Evolutionary conservation across 2,113 vertebrate genomes (phyloP), one percentile per base, ranked within the genome.

Genomic region (Oceanodroma tethys): DNA sequence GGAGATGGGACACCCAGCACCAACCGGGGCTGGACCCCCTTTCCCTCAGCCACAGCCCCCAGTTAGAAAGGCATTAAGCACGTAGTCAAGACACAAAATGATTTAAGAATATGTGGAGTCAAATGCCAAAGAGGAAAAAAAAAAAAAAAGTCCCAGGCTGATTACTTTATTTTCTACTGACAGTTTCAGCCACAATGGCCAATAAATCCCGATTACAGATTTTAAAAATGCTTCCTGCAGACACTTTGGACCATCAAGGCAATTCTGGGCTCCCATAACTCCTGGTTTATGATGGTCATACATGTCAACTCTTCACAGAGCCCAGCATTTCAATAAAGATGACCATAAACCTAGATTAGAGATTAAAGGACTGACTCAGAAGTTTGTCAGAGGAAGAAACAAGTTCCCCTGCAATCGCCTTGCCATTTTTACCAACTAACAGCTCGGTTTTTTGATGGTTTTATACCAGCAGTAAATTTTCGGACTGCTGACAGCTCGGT

Each of bases 81-180:
- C 0, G 0, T 4, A 48, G 42, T 40, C 58, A 78, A 79, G 70
- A 48, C 42, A 27, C 17, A 6, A 19, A 38, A 63, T 25, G 55
- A 59, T 73, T 92, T 83, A 83, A 59, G 63, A 80, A 43, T 81
- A 70, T 1, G 21, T n/a, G 45, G 58, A 96, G 45, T 82, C 89
- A 72, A 79, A 93, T 55, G 65, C 52, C 4, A 10, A 95, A 59
- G 47, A 20, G 26, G 27, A 19, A 40, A 22, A 29, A 50, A n/a
- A 50, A n/a, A n/a, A n/a, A n/a, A 80, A 81, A 71, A 80, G n/a
- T 90, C 93, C 74, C 1, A 1, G 71, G 42, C 66, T 95, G 91
- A 96, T 97, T 91, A 97, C 96, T 97, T 97, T 95, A 97, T 97
- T 97, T 96, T 94, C 91, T 91, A 63, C 87, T 96, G 97, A 95